Conservation (phyloP, 2,797 vertebrate species). For the Steatocranus sp. region DNA sequence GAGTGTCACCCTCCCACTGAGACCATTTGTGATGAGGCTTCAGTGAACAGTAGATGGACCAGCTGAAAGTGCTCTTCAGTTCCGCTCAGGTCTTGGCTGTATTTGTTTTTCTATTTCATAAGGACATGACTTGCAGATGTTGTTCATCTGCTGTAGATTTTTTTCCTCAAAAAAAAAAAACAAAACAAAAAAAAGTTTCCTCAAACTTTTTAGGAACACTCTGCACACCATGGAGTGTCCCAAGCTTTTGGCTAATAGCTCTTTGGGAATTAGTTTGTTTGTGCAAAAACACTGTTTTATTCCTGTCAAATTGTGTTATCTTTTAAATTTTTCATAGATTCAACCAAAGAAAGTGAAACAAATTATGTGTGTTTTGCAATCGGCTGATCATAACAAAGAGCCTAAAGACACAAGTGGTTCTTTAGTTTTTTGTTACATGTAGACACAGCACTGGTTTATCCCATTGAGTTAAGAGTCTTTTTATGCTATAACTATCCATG, state of each 20-base stretch:
- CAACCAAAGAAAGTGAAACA: neutral
- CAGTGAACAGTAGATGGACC: neutral
- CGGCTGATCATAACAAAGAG: neutral
- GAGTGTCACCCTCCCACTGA: neutral
- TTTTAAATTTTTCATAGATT: neutral
- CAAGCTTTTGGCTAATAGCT: neutral
- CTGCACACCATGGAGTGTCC: neutral
- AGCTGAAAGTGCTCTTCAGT: neutral
- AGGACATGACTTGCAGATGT: neutral
- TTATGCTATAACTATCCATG: neutral
- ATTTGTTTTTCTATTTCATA: neutral
- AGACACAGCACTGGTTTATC: neutral
- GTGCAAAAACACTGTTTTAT: neutral
- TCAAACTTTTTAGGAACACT: neutral
- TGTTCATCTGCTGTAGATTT: neutral
- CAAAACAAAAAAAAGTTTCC: neutral
- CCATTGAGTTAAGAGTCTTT: neutral
- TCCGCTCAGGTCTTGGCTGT: neutral
- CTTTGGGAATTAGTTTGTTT: neutral
- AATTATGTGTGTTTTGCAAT: neutral
- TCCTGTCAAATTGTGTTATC: neutral
- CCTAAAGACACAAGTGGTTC: neutral
- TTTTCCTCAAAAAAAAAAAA: neutral
- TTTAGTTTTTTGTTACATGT: neutral
- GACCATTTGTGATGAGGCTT: neutral